Evolutionary conservation across 1,140 invertebrate species (phyloP).

Genomic region (Hylyphantes graminicola): DNA sequence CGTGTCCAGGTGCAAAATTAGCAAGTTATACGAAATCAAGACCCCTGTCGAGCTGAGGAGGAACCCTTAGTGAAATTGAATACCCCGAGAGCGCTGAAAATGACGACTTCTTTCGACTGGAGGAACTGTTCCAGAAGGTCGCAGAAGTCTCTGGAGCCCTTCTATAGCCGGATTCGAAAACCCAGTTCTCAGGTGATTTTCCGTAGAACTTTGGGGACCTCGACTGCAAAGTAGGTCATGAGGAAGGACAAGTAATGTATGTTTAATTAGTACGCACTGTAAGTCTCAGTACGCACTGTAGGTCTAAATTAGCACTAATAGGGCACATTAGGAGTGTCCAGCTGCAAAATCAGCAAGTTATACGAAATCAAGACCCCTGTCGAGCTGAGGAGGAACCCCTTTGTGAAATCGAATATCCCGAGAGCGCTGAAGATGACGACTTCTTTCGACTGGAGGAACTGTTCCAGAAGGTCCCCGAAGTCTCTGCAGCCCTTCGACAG

Average conservation of each 20-base stretch:
- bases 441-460: not conserved
- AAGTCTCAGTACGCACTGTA: too few species aligned
- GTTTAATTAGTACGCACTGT: too few species aligned
- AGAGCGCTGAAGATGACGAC: not conserved
- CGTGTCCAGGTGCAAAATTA: not conserved
- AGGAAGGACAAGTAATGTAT: not conserved
- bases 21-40: conserved; percentile 12
- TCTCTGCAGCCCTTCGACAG: not conserved
- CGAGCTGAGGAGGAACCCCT: not conserved
- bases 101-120: not conserved
- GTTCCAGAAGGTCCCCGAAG: not conserved
- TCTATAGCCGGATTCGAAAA: not conserved
- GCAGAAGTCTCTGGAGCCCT: too few species aligned
- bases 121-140: not conserved
- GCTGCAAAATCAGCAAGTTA: conserved; percentile 10
- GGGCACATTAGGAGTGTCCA: not conserved
- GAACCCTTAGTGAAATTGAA: not conserved
- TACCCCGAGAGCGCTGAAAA: conserved; percentile 10
- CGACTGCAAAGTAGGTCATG: not conserved
- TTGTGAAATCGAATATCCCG: not conserved
- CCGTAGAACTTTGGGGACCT: not conserved
- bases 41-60: not conserved
- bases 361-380: conserved; percentile 10
- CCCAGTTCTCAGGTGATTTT: not conserved
- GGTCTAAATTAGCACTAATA: too few species aligned